Conservation (phyloP, 2,888 invertebrate species). For the Lobophora halterata region DNA sequence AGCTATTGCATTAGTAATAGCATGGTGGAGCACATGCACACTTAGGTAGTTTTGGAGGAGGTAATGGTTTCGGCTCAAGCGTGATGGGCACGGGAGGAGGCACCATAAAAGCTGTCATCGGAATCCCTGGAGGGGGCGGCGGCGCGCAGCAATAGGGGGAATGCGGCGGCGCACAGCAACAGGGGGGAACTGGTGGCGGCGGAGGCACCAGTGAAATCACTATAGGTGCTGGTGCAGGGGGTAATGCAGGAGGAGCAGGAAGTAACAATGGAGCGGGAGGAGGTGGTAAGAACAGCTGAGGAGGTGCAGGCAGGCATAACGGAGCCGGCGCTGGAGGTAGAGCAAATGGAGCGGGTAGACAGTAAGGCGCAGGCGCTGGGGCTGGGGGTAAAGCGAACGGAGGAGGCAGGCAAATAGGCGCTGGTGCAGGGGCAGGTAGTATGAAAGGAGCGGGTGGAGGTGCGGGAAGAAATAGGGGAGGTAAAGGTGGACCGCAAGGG, state of each 20-base stretch:
- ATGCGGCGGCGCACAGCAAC: slow-evolving; percentile 38
- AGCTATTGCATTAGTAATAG: slow-evolving; percentile 14
- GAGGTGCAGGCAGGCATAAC: slow-evolving; percentile 29
- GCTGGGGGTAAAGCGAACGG: too few species aligned
- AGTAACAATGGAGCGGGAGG: slow-evolving; percentile 29
- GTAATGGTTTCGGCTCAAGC: slow-evolving; percentile 62
- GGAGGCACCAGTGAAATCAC: slow-evolving; percentile 53
- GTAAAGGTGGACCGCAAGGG: slow-evolving; percentile 47
- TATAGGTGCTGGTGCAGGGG: slow-evolving; percentile 42
- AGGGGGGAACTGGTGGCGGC: slow-evolving; percentile 37
- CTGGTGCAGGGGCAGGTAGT: slow-evolving; percentile 33
- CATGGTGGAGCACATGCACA: slow-evolving; percentile 29
- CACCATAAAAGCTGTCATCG: slow-evolving; percentile 67
- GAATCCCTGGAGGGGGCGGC: slow-evolving; percentile 48
- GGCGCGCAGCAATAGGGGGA: slow-evolving; percentile 33
- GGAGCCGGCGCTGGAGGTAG: slow-evolving; percentile 32
- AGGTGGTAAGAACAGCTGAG: slow-evolving; percentile 27
- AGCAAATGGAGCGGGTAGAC: slow-evolving; percentile 16
- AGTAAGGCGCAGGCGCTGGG: slow-evolving; percentile 25
- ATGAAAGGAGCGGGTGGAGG: slow-evolving; percentile 36
- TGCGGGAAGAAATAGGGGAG: slow-evolving; percentile 33
- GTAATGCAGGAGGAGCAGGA: slow-evolving; percentile 5
- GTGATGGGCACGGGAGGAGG: slow-evolving; percentile 61
- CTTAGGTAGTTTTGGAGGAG: slow-evolving; percentile 22
- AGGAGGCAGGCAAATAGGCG: too few species aligned